Base-by-base conservation (phyloP, 2,888 invertebrate species). In the Drosophila macrospina region DNA sequence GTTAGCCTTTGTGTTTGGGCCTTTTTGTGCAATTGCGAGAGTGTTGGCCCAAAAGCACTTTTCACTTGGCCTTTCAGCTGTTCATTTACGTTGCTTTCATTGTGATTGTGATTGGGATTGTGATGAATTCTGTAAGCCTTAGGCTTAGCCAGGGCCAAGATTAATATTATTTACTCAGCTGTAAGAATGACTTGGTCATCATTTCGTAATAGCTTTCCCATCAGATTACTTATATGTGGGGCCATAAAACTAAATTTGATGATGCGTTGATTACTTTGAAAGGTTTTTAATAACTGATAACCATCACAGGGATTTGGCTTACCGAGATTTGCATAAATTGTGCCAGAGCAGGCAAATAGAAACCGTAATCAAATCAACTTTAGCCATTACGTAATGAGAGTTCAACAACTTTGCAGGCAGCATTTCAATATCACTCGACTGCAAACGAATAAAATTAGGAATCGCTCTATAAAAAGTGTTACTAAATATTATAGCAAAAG, bases 41-140 rank as follows among this genome's bases (percentile, higher is more conserved):
- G 47, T 57, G 48, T 59, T 74, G 68, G 56, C 74, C 59, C 55
- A 63, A 63, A 56, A 70, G 70, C 56, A 75, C n/a, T 83, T 80
- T 80, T 86, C 68, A 70, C 76, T 74, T 75, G 65, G 65, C 61
- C 71, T 70, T 57, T 50, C 20, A 52, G 16, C 62, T 63, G 55
- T 62, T 62, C 61, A 64, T 60, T 78, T 74, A 56, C 60, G 54
- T 64, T 72, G 70, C 74, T 82, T 86, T 80, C 68, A 74, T 78
- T 86, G 74, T 87, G 82, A 74, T 78, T 86, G 74, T n/a, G n/a
- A n/a, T n/a, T n/a, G n/a, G n/a, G n/a, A 74, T 78, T 86, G 74
- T 87, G 83, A 77, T 85, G 83, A 74, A 87, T 82, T 75, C 76
- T 55, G 61, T 69, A 67, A 74, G 66, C 80, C 24, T 54, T 50